Base-by-base conservation (phyloP, 2,797 vertebrate genomes). In the Sebastes diploproa region DNA sequence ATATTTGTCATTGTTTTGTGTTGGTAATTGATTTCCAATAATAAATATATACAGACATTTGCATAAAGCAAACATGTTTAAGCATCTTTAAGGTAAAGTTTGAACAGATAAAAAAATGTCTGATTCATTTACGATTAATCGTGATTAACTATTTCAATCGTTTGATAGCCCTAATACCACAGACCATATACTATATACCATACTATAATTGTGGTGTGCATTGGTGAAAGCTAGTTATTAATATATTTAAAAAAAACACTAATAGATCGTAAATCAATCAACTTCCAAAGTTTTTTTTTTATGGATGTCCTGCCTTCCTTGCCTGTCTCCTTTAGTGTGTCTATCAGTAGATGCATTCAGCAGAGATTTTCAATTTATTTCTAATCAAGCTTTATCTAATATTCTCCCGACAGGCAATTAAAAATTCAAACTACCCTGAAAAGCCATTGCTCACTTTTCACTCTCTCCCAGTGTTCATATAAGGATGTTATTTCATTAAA, bases 361-460 rank as follows among this genome's bases (percentile, higher is more conserved):
- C 87, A 94, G 95, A 95, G 94, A 95, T 96, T 96, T 96, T 94
- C 94, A 96, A 96, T 96, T 96, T 96, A 96, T 96, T 96, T 96
- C 95, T 95, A 95, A 96, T 96, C 95, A 96, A 95, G 93, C 94
- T 94, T 96, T 95, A 96, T 96, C 94, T 96, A 96, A 96, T 96
- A 95, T 95, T 96, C 95, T 95, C 94, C 91, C 90, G 94, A 96
- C 95, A 96, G 95, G 95, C 95, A 95, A 96, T 96, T 96, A 96
- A 96, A 96, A 96, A 95, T 94, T 95, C 94, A 92, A 95, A 95
- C 94, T 93, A 93, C 86, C 92, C 93, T 91, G 94, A 94, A 95
- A 95, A 95, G 94, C 93, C 94, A 96, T 96, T 96, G 94, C 95
- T 96, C 95, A 96, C 95, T 93, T 95, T 93, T 94, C 94, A 94